Conservation (phyloP, 2,113 vertebrate species). For the Ranitomeya variabilis region DNA sequence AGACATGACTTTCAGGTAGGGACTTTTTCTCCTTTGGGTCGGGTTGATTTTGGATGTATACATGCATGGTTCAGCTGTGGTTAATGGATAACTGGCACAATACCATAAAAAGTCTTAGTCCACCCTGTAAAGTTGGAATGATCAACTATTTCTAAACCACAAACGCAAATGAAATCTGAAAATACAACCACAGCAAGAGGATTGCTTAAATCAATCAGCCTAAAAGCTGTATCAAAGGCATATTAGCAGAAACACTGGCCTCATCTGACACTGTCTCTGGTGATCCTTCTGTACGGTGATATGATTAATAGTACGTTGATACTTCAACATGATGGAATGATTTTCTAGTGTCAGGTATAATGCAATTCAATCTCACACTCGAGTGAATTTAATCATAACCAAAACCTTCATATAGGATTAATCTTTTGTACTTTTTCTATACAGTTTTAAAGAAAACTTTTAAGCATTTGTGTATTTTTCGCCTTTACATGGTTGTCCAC, state of each 20-base stretch:
- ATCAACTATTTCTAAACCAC: conserved; percentile 18
- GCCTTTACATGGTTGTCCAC: background rate
- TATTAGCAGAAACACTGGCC: conserved; percentile 32
- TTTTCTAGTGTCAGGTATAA: conserved; percentile 54
- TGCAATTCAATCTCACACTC: conserved; percentile 57
- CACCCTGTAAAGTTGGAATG: background rate
- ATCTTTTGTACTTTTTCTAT: conserved; percentile 11
- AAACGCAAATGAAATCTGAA: conserved; percentile 39
- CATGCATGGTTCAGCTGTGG: background rate
- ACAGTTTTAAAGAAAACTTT: conserved; percentile 5
- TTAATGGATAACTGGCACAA: background rate
- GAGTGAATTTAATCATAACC: conserved; percentile 50
- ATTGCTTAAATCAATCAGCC: conserved; percentile 45
- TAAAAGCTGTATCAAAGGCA: conserved; percentile 39
- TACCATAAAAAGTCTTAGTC: background rate
- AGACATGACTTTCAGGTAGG: background rate
- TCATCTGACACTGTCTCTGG: conserved; percentile 43
- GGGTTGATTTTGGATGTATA: background rate
- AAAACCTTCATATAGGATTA: conserved; percentile 32
- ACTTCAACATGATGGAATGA: conserved; percentile 52
- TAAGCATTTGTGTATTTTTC: background rate
- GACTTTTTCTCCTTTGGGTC: background rate
- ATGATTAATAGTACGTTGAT: conserved; percentile 49
- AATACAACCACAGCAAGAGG: conserved; percentile 28
- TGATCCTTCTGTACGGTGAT: conserved; percentile 35